A percentile compares a stretch with the other conserved stretches of the same genome.
Conservation (phyloP, 2,797 vertebrate species). For the Clangula hyemalis region DNA sequence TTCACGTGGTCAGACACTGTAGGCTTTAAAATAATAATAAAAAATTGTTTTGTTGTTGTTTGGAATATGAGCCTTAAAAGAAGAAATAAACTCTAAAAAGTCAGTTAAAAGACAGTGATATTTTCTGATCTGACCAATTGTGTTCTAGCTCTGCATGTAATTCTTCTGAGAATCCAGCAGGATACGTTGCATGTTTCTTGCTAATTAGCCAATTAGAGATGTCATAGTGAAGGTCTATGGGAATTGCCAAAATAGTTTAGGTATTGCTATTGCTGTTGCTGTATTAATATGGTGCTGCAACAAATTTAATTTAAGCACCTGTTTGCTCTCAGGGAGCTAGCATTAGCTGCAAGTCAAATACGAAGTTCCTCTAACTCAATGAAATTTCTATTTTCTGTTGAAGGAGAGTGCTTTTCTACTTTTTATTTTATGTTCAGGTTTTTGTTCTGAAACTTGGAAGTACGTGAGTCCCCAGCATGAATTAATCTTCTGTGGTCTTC, state of each 20-base stretch:
- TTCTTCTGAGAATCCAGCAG: not conserved
- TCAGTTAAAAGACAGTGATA: not conserved
- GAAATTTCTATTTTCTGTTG: not conserved
- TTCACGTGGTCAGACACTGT: accelerated
- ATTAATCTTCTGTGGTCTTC: conserved; percentile 47
- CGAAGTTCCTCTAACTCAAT: not conserved
- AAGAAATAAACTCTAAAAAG: not conserved
- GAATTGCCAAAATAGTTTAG: not conserved
- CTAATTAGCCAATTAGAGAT: not conserved
- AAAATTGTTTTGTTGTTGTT: not conserved
- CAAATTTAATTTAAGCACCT: not conserved
- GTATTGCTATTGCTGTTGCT: not conserved
- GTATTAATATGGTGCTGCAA: not conserved
- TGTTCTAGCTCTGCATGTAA: not conserved
- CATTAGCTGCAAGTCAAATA: not conserved
- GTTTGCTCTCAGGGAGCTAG: not conserved
- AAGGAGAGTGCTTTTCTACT: not conserved
- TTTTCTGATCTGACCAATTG: not conserved
- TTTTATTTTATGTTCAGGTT: not conserved
- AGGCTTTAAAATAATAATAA: not conserved
- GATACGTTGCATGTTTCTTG: not conserved
- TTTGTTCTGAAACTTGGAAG: not conserved
- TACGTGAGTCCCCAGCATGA: not conserved
- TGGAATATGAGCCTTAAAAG: not conserved
- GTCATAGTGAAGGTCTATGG: not conserved